A percentile compares a stretch with the other conserved stretches of the same genome.
phyloP scores from a whole-genome alignment of 64 coral and sea anemone species.

The Trachythela sp. region DNA sequence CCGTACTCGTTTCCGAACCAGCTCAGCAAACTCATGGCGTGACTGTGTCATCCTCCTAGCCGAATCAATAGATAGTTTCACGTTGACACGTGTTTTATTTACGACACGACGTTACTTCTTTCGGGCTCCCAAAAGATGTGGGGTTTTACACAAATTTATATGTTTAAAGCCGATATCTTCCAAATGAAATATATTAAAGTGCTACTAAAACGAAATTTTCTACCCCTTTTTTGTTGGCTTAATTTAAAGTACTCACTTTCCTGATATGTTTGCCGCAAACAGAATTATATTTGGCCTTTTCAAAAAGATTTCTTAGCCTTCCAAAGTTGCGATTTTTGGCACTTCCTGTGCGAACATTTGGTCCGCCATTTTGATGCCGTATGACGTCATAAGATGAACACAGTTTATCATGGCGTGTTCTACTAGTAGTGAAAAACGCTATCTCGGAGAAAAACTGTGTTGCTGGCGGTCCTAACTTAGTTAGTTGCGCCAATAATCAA shows the following conservation, averaged over 20 bases:
- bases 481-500: conserved; percentile 16
- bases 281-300: not conserved
- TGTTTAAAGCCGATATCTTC: no score
- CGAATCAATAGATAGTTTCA: no score
- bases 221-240: not conserved
- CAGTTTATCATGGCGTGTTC: not conserved
- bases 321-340: not conserved
- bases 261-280: not conserved
- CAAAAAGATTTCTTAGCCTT: not conserved
- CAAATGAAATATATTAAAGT: not conserved
- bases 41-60: no score
- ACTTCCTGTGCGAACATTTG: not conserved
- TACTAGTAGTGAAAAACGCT: not conserved
- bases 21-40: no score
- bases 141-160: no score
- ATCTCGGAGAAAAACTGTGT: not conserved
- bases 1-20: no score
- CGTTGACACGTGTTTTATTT: no score
- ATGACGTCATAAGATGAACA: not conserved
- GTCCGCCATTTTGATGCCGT: not conserved
- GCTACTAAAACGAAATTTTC: not conserved
- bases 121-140: no score
- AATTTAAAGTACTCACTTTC: not conserved
- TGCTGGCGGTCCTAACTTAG: conserved; percentile 15
- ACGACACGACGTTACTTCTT: no score